These are phyloP conservation scores for Thymallus thymallus DNA, from an alignment of 2,113 vertebrate species.

Conservation along the genomic window DNA sequence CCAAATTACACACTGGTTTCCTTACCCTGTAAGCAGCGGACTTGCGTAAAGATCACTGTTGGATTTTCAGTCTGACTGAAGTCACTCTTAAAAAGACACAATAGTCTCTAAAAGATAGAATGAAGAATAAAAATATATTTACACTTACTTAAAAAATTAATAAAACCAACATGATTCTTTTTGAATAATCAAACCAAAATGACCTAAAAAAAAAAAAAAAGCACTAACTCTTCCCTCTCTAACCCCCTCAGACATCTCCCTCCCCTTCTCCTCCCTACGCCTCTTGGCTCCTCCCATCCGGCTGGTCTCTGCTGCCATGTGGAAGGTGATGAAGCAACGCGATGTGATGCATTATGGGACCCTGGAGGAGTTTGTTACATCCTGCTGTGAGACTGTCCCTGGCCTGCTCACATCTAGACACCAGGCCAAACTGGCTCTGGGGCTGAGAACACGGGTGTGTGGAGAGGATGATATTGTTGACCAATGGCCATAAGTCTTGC, in stretches of 20 bases:
- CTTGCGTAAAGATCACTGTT: no score
- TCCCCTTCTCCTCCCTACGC: constrained; percentile 59
- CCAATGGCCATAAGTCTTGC: no score
- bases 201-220: neutral
- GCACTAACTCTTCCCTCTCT: neutral
- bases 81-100: no score
- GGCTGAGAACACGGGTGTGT: constrained; percentile 78
- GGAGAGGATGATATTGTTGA: neutral
- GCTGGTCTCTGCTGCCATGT: constrained; percentile 74
- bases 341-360: constrained; percentile 71
- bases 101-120: no score
- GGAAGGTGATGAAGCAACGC: constrained; percentile 73
- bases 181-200: no score
- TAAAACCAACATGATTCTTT: no score
- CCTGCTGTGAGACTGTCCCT: constrained; percentile 68
- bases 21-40: no score
- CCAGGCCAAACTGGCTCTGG: constrained; percentile 76
- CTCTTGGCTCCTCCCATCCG: constrained; percentile 71
- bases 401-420: constrained; percentile 77
- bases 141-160: no score
- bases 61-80: no score
- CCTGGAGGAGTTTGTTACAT: constrained; percentile 73
- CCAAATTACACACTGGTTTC: no score
- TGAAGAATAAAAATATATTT: no score
- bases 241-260: constrained; percentile 37